Evolutionary conservation across 2,888 invertebrate genomes (phyloP), one percentile per base, ranked within the genome.

Genomic region (Dynastes grantii): DNA sequence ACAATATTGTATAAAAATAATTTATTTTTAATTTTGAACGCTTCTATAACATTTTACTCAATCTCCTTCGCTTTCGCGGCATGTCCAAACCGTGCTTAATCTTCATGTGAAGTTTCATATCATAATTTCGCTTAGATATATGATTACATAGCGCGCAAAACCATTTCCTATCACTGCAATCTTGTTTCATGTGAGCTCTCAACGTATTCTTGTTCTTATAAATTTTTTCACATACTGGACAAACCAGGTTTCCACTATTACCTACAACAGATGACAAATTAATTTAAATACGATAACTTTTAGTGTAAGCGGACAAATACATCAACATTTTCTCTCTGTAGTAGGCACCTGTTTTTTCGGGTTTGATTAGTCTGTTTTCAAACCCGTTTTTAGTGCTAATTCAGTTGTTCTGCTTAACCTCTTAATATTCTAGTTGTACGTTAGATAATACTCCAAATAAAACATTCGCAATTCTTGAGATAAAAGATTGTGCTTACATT

Each of bases 91-190:
- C 71, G 55, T 78, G 71, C 16, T 64, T 78, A 40, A 58, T 65
- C 13, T 65, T 61, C 58, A 73, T 78, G 22, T 65, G 73, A 16
- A 65, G 22, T 3, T 53, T 51, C 51, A 65, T 49, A 37, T 78
- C 71, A 16, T 68, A 76, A 37, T 78, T 78, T 32, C 76, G 67
- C 40, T 78, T 78, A 11, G 70, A 78, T 13, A 53, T 76, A 16
- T 76, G 67, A 16, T 40, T 29, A 37, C 80, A 80, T 16, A 67
- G 63, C 1, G 77, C 53, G 68, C 81, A 81, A 11, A 76, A 79
- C 73, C 77, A 76, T 68, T 75, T 75, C 45, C n/a, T 45, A 16
- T 40, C 45, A 22, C 22, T 61, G 45, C 73, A 75, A 45, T 75
- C 73, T 58, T 45, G 73, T 61, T 75, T 75, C 40, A 75, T 75